These are phyloP conservation scores for Campoletis raptor DNA, from an alignment of 2,888 invertebrate genomes.

Conservation along the genomic window DNA sequence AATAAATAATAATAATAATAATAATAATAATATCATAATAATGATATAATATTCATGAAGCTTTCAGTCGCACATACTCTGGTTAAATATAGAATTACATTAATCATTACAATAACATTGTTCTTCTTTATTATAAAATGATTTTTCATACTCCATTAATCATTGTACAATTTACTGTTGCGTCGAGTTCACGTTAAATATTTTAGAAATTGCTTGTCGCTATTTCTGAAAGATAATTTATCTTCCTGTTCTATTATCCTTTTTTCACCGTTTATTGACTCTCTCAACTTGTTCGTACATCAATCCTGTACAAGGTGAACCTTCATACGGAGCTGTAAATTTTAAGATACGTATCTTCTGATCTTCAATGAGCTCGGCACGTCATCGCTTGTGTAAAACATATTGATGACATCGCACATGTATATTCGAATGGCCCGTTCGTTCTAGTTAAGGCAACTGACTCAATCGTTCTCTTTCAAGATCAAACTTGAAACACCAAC, in stretches of 20 bases:
- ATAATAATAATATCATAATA: too few species aligned
- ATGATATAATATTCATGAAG: not conserved
- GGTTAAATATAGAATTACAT: not conserved
- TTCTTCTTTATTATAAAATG: not conserved
- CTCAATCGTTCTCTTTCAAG: constrained; percentile 53
- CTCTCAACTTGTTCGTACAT: constrained; percentile 6
- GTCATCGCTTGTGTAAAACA: constrained; percentile 41
- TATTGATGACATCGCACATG: constrained; percentile 38
- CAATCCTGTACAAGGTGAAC: constrained; percentile 63
- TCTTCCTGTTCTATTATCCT: constrained; percentile 22
- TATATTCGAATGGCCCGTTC: constrained; percentile 17
- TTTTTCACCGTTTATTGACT: not conserved
- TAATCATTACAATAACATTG: not conserved
- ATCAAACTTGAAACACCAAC: constrained; percentile 57
- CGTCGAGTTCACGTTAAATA: constrained; percentile 27
- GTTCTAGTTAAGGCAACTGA: constrained; percentile 59
- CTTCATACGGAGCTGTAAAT: constrained; percentile 55
- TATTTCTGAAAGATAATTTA: constrained; percentile 16
- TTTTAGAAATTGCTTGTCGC: constrained; percentile 22
- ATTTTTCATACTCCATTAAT: not conserved
- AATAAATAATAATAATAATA: too few species aligned
- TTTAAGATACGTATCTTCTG: constrained; percentile 43
- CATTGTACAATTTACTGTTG: constrained; percentile 6
- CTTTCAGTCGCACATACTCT: not conserved
- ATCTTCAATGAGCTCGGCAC: constrained; percentile 47